Conservation (phyloP, 1,140 invertebrate genomes). For the Heterodera carotae region DNA sequence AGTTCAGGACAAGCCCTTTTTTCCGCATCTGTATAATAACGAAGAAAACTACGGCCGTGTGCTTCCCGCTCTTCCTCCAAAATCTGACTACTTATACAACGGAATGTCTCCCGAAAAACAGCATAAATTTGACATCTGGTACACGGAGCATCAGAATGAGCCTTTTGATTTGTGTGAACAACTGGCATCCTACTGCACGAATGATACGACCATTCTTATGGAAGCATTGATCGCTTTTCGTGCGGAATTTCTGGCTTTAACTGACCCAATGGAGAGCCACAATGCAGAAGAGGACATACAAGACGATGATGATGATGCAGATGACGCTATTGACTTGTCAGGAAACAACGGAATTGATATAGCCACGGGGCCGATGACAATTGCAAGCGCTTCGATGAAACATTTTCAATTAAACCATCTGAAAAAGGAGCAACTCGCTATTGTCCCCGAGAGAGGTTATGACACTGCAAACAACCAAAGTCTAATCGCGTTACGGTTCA, state of each 20-base stretch:
- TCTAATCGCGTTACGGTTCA: slow-evolving; percentile 1
- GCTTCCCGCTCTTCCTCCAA: not conserved
- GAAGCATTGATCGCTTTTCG: slow-evolving; percentile 18
- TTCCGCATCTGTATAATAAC: slow-evolving; percentile 24
- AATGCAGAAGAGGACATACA: no score
- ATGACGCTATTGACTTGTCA: no score
- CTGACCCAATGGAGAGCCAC: no score
- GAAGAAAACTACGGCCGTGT: slow-evolving; percentile 13
- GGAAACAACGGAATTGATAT: no score
- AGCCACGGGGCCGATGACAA: no score
- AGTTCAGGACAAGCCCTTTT: slow-evolving; percentile 11
- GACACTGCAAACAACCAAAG: slow-evolving; percentile 9
- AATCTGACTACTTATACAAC: slow-evolving; percentile 9
- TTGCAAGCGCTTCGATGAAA: no score
- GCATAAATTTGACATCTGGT: slow-evolving; percentile 20
- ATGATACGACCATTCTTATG: slow-evolving; percentile 4
- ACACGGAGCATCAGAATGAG: not conserved
- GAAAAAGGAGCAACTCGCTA: not conserved
- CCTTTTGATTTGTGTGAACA: slow-evolving; percentile 13
- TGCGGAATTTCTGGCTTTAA: not conserved
- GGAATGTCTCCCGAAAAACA: slow-evolving; percentile 26
- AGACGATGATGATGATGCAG: no score
- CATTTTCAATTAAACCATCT: slow-evolving; percentile 8
- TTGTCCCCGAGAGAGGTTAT: slow-evolving; percentile 22
- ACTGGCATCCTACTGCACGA: slow-evolving; percentile 10